phyloP scores from a whole-genome alignment of 2,888 invertebrate species.

The Cantharis lateralis region DNA sequence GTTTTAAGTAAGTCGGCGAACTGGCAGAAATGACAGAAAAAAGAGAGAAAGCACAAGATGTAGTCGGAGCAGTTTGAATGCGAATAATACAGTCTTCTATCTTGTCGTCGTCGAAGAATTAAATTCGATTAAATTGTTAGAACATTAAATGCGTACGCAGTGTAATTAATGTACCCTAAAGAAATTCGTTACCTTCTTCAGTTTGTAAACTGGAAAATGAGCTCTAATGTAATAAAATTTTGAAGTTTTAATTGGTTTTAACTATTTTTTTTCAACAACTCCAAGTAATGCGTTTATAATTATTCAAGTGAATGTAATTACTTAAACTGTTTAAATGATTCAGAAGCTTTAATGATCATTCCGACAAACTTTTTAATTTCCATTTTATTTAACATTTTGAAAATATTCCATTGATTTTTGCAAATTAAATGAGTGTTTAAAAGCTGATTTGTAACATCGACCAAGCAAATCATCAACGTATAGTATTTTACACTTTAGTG shows the following conservation, averaged over 20 bases:
- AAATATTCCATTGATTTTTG: no score
- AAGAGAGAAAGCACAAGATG: not conserved
- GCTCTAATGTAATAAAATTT: slow-evolving; percentile 17
- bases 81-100: slow-evolving; percentile 2
- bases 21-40: not conserved
- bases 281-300: not conserved
- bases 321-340: not conserved
- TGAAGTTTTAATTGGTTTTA: slow-evolving; percentile 4
- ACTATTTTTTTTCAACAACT: not conserved
- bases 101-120: slow-evolving; percentile 16
- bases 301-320: not conserved
- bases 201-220: slow-evolving; percentile 23
- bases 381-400: no score
- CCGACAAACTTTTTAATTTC: not conserved
- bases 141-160: slow-evolving; percentile 20
- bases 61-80: not conserved
- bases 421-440: no score
- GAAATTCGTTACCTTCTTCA: slow-evolving; percentile 21
- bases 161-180: slow-evolving; percentile 26
- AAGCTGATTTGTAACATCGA: no score
- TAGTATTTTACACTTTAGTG: no score
- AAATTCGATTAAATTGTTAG: slow-evolving; percentile 26
- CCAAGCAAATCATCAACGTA: no score
- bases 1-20: slow-evolving; percentile 34
- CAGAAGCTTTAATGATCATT: not conserved